Base-by-base conservation (phyloP, 2,797 vertebrate species). In the Parauchenoglanis ngamensis region DNA sequence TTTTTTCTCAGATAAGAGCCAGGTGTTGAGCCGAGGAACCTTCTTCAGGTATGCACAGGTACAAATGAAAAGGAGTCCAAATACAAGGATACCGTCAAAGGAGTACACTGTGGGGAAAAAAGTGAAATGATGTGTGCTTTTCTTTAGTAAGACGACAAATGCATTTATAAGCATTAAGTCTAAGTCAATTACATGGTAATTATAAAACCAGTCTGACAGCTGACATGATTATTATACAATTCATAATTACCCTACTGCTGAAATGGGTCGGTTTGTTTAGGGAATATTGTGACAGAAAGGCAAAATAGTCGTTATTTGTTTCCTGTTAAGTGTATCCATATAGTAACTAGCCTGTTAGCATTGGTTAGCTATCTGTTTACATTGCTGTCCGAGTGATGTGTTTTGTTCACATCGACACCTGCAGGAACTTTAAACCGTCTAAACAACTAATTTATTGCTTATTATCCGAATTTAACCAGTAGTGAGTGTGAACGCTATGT, bases 11-110 rank as follows among this genome's bases (percentile, higher is more conserved):
- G 96, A 97, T 2, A 98, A 95, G 84, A 99, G 96, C 97, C 98
- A 99, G 92, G 91, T 95, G 93, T 97, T 97, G 84, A 98, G 94
- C 10, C 97, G 97, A 87, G 98, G 98, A 57, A 99, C 98, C 92
- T 99, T 99, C 93, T 97, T 97, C 92, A 99, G 96, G 94, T 99
- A 98, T 0, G 98, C 98, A 92, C 98, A 99, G 23, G 97, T 98
- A 92, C 98, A 99, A 75, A 98, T 93, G 92, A 99, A 97, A 1
- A 99, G 96, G 92, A 99, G 94, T 54, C 97, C 97, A 61, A 99
- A 98, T n/a, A 97, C 97, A 90, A 99, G 93, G 91, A 99, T 97
- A 85, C 98, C 98, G 67, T 99, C 97, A 89, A 99, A 94, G 3
- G 97, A 98, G 92, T 98, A 99, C 83, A 97, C 98, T 99, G 89